Evolutionary conservation across 2,888 invertebrate genomes (phyloP).

Genomic region (Dynastes maya): DNA sequence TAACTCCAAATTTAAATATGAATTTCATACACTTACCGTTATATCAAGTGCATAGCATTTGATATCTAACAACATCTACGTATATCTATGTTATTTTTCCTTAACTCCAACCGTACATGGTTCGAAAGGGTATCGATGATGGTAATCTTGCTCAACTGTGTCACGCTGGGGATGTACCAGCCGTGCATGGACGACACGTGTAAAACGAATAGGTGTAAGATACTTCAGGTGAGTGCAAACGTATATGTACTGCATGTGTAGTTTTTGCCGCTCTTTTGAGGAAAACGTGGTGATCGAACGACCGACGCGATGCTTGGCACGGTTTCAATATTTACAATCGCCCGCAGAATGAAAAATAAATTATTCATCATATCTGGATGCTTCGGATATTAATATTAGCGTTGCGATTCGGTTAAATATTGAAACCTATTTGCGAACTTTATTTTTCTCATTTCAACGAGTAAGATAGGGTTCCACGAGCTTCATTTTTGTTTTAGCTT

Average conservation of each 20-base stretch:
- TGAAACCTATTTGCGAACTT: too few relatives aligned
- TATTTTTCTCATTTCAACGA: too few relatives aligned
- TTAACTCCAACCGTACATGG: constrained; percentile 84
- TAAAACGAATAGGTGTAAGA: constrained; percentile 89
- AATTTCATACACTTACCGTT: neutral
- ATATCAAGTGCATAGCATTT: neutral
- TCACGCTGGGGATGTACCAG: constrained; percentile 99
- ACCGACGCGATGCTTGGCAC: neutral
- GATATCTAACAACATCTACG: neutral
- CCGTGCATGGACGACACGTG: constrained; percentile 97
- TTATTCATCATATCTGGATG: constrained; percentile 23
- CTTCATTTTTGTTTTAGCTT: too few relatives aligned
- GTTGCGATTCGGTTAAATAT: neutral
- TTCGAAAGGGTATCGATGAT: constrained; percentile 99
- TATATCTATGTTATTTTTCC: constrained; percentile 68
- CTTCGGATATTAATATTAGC: constrained; percentile 6
- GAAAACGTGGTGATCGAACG: neutral
- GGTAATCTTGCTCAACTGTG: constrained; percentile 97
- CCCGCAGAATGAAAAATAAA: constrained; percentile 22
- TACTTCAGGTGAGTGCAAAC: constrained; percentile 83
- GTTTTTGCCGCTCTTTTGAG: neutral
- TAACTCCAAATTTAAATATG: neutral
- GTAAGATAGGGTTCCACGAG: too few relatives aligned
- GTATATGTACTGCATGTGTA: too few relatives aligned
- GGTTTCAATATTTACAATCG: constrained; percentile 26